Percentiles rank a stretch among this genome's conserved stretches.
phyloP scores from a whole-genome alignment of 2,888 invertebrate genomes.

The Ochropleura plecta region DNA sequence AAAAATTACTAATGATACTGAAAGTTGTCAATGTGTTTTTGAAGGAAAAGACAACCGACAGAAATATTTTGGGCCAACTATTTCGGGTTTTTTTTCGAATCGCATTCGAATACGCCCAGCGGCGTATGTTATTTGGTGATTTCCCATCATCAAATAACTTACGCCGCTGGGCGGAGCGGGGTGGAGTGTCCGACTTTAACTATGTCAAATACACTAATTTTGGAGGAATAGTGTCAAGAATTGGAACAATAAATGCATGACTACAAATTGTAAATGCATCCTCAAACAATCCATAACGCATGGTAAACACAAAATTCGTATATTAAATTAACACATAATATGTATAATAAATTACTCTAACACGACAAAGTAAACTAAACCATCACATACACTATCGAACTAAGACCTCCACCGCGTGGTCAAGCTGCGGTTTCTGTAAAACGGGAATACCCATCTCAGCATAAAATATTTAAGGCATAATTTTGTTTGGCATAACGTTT shows the following conservation, averaged over 20 bases:
- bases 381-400: background rate
- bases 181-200: no score
- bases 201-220: constrained; percentile 9
- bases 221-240: background rate
- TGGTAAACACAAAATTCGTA: constrained; percentile 39
- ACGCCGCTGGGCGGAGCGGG: no score
- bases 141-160: no score
- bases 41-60: background rate
- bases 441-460: background rate
- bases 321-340: constrained; percentile 28
- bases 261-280: constrained; percentile 10
- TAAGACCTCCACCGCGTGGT: background rate
- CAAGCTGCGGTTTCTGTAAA: background rate
- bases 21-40: background rate
- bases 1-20: background rate
- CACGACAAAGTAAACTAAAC: constrained; percentile 14
- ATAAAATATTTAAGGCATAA: no score
- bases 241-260: constrained; percentile 25
- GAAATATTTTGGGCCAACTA: constrained; percentile 1
- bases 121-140: no score
- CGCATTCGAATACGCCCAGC: no score
- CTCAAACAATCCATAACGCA: constrained; percentile 36
- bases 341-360: constrained; percentile 52
- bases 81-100: no score
- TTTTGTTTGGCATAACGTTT: no score